Conservation (phyloP, 2,888 invertebrate species). For the Xanthorhoe designata region DNA sequence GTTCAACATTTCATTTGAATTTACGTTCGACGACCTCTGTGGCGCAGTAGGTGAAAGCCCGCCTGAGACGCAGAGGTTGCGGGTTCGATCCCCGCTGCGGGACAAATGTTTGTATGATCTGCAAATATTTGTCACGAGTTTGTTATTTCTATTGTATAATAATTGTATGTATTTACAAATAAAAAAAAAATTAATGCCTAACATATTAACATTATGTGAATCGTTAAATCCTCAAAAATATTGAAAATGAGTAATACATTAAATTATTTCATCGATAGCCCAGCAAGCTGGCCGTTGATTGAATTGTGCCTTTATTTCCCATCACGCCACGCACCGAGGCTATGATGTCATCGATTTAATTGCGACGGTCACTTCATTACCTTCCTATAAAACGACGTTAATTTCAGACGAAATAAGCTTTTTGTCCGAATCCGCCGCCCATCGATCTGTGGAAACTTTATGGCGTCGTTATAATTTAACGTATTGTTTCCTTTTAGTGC, state of each 20-base stretch:
- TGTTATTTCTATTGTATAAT: too few species aligned
- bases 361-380: constrained; percentile 74
- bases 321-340: constrained; percentile 65
- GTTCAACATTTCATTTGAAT: constrained; percentile 10
- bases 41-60: too few species aligned
- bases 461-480: constrained; percentile 64
- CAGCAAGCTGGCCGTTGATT: constrained; percentile 57
- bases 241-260: constrained; percentile 11
- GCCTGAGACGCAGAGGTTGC: too few species aligned
- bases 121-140: too few species aligned
- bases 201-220: background rate
- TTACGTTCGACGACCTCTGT: too few species aligned
- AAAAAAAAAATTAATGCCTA: background rate
- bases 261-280: constrained; percentile 27
- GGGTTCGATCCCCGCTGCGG: too few species aligned
- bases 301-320: constrained; percentile 78
- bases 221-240: background rate
- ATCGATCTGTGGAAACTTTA: constrained; percentile 67
- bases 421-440: constrained; percentile 46
- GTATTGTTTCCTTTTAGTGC: constrained; percentile 58
- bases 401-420: constrained; percentile 62
- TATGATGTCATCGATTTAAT: constrained; percentile 83
- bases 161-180: too few species aligned
- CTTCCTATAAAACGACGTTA: constrained; percentile 68
- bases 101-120: too few species aligned